Evolutionary conservation across 1,140 invertebrate genomes (phyloP).

Genomic region (Muscidifurax raptorellus): DNA sequence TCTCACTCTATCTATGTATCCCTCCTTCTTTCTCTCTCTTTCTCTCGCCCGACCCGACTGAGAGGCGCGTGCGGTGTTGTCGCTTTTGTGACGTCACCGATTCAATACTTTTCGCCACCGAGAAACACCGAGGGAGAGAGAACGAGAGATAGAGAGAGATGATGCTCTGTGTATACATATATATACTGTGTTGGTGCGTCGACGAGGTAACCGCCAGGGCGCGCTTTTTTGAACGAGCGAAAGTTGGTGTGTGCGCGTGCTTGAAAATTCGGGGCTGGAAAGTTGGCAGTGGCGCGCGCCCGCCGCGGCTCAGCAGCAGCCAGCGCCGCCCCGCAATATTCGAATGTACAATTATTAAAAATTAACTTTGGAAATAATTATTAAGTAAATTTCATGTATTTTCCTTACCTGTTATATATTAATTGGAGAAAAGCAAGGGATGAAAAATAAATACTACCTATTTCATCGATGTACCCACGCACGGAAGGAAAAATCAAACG

Average conservation of each 20-base stretch:
- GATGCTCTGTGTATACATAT: neutral
- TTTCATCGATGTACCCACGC: neutral
- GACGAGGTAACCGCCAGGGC: slow-evolving; percentile 35
- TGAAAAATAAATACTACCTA: neutral
- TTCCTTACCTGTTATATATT: too few species aligned
- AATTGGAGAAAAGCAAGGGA: neutral
- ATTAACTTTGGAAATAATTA: too few species aligned
- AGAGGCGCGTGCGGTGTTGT: slow-evolving; percentile 48
- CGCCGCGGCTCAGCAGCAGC: too few species aligned
- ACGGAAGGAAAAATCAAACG: neutral
- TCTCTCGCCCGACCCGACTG: slow-evolving; percentile 68
- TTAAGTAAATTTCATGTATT: too few species aligned
- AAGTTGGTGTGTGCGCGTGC: too few species aligned
- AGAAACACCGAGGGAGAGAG: neutral
- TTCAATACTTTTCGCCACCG: slow-evolving; percentile 73
- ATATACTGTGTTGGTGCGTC: neutral
- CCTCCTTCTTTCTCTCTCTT: slow-evolving; percentile 65
- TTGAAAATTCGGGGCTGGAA: too few species aligned
- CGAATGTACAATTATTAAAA: neutral
- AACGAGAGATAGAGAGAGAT: neutral
- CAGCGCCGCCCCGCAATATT: neutral
- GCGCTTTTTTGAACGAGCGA: slow-evolving; percentile 32
- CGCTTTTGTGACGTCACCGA: slow-evolving; percentile 75
- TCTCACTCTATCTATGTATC: slow-evolving; percentile 1
- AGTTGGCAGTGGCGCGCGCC: too few species aligned